Conservation (phyloP, 1,140 invertebrate species). For the roundworm (Caenorhabditis elegans) region WBcel235 BX284604.4:10457001-10457500, state of each 20-base stretch:
- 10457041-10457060: neutral
- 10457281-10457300: neutral
- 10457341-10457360: too few species aligned
- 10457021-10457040: too few species aligned
- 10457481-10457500: too few species aligned
- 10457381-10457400: too few species aligned
- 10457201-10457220: neutral
- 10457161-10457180: constrained; percentile 3
- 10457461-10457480: too few species aligned
- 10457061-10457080: neutral
- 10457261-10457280: neutral
- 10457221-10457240: neutral
- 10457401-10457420: too few species aligned
- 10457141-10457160: neutral
- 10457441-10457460: too few species aligned
- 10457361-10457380: too few species aligned
- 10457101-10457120: neutral
- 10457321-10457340: too few species aligned
- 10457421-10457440: too few species aligned
- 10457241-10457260: neutral
- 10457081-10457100: constrained; percentile 20
- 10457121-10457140: neutral
- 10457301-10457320: too few species aligned
- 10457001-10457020: neutral
- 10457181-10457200: neutral